A percentile compares a stretch with the other conserved stretches of the same genome.
These are phyloP conservation scores for Cephalopachus bancanus DNA, from an alignment of 2,797 vertebrate genomes.

Conservation along the genomic window DNA sequence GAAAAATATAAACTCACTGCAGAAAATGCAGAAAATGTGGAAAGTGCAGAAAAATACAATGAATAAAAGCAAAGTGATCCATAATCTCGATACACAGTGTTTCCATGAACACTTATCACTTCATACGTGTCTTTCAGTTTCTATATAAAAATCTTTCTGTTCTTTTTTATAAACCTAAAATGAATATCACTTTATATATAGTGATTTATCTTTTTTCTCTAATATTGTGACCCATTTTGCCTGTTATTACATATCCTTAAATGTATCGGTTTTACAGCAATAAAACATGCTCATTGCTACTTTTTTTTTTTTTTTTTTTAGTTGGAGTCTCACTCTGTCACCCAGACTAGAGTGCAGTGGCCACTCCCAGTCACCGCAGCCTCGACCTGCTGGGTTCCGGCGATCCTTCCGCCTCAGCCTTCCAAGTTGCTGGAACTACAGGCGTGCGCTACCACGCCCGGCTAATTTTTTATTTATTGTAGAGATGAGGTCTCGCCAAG, in stretches of 20 bases:
- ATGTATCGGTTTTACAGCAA: not conserved
- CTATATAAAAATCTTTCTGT: not conserved
- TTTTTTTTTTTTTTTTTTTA: not conserved
- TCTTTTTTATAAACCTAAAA: conserved; percentile 36
- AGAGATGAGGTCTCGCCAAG: not conserved
- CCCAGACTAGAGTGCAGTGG: not conserved
- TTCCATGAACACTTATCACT: not conserved
- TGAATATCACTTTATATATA: not conserved
- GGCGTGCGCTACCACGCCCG: not conserved
- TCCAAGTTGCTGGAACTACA: not conserved
- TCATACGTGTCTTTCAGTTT: not conserved
- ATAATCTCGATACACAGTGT: not conserved
- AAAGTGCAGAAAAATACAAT: not conserved
- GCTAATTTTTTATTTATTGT: not conserved
- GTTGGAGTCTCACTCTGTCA: not conserved
- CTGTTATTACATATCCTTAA: not conserved
- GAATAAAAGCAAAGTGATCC: not conserved
- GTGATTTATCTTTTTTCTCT: not conserved
- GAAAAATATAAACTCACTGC: conserved; percentile 3
- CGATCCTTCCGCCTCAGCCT: not conserved
- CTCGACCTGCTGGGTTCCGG: not conserved
- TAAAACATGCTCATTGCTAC: not conserved
- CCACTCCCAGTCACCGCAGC: not conserved
- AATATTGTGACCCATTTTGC: not conserved
- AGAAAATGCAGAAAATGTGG: not conserved